Percentiles rank a stretch among this genome's conserved stretches.
These are phyloP conservation scores for Capitulum mitella DNA, from an alignment of 2,888 invertebrate species.

Conservation along the genomic window DNA sequence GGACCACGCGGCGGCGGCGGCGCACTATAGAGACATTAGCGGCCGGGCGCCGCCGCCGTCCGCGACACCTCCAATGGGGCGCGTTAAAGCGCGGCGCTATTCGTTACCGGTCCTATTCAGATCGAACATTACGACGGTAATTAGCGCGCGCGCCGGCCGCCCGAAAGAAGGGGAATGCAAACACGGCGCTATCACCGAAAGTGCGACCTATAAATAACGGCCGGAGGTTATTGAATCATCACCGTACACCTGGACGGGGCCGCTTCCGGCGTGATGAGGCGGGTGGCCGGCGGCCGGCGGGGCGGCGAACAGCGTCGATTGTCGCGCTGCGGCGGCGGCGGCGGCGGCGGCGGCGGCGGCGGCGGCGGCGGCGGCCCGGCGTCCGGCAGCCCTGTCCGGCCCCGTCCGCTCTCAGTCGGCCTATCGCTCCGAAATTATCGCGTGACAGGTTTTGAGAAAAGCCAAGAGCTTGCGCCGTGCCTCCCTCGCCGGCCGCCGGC, in stretches of 20 bases:
- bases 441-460: slow-evolving; percentile 23
- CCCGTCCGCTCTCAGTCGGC: neutral
- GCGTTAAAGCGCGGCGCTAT: slow-evolving; percentile 24
- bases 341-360: neutral
- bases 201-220: neutral
- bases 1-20: neutral
- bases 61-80: neutral
- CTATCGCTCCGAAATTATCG: neutral
- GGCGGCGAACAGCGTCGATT: neutral
- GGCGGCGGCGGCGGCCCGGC: too few relatives aligned
- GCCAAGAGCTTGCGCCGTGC: neutral
- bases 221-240: slow-evolving; percentile 4
- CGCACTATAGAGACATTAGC: slow-evolving; percentile 19
- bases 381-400: neutral
- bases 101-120: slow-evolving; percentile 9
- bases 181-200: neutral
- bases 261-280: slow-evolving; percentile 9
- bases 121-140: neutral
- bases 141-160: neutral
- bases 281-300: neutral
- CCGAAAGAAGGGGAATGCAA: neutral
- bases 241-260: neutral
- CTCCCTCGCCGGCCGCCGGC: neutral
- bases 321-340: neutral
- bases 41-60: neutral